Evolutionary conservation across 2,113 vertebrate species (phyloP).

Genomic region (Sinocyclocheilus anophthalmus): DNA sequence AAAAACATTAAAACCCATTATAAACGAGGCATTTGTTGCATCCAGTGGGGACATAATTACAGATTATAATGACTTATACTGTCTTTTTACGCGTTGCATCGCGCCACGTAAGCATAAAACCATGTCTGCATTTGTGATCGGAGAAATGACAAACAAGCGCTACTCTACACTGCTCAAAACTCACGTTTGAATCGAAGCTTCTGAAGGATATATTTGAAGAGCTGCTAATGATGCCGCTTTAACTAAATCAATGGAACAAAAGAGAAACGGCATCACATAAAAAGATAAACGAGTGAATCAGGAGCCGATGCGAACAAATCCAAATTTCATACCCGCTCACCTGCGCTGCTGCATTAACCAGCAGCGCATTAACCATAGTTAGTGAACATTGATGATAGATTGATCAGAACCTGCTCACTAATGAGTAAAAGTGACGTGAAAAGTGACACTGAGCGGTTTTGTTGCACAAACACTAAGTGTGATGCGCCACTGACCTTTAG

Average conservation of each 20-base stretch:
- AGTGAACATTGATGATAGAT: background rate
- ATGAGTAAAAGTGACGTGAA: background rate
- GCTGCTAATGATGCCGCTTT: background rate
- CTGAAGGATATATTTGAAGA: slow-evolving; percentile 13
- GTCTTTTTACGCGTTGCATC: too few species aligned
- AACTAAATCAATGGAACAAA: slow-evolving; percentile 15
- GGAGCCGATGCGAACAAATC: background rate
- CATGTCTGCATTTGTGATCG: too few species aligned
- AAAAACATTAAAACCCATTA: too few species aligned
- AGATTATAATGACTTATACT: too few species aligned
- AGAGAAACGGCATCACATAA: background rate
- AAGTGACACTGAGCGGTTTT: background rate
- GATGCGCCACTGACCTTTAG: slow-evolving; percentile 41
- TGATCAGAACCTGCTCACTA: background rate
- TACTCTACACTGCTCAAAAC: too few species aligned
- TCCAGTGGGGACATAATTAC: too few species aligned
- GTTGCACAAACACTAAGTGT: background rate
- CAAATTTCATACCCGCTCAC: background rate
- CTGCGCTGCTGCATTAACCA: background rate
- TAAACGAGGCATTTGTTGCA: too few species aligned
- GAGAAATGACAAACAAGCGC: too few species aligned
- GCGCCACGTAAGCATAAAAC: too few species aligned
- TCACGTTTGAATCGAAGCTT: too few species aligned
- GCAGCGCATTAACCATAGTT: too few species aligned
- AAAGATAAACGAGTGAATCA: background rate